phyloP scores from a whole-genome alignment of 1,140 invertebrate genomes.

The Elymnias hypermnestra region DNA sequence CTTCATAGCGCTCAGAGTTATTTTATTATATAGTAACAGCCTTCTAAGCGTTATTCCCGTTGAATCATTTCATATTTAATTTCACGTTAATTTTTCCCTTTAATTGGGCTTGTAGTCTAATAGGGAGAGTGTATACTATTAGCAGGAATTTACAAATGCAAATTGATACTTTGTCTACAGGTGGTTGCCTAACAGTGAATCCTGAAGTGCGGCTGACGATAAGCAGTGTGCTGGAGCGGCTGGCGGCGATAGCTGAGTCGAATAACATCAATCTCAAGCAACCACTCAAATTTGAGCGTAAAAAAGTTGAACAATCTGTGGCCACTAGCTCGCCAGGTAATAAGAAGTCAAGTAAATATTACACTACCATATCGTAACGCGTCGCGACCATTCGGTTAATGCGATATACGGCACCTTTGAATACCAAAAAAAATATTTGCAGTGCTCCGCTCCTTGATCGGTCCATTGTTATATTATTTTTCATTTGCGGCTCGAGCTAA shows the following conservation, averaged over 20 bases:
- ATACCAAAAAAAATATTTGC: conserved; percentile 27
- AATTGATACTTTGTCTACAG: conserved; percentile 71
- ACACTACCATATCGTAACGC: conserved; percentile 76
- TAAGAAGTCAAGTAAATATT: conserved; percentile 78
- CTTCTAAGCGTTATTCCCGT: too few relatives aligned
- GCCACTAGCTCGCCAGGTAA: conserved; percentile 78
- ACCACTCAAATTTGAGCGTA: conserved; percentile 81
- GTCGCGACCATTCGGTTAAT: conserved; percentile 27
- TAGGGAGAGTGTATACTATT: too few relatives aligned
- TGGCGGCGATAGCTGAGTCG: conserved; percentile 92
- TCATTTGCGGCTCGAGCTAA: conserved; percentile 70
- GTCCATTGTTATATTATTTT: conserved; percentile 63
- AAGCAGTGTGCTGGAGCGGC: conserved; percentile 86
- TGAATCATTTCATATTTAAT: too few relatives aligned
- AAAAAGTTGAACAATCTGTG: conserved; percentile 77
- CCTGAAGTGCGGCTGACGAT: conserved; percentile 87
- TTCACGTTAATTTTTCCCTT: too few relatives aligned
- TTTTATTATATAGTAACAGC: too few relatives aligned
- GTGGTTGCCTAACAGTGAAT: conserved; percentile 89
- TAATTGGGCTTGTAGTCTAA: too few relatives aligned
- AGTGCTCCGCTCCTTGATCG: conserved; percentile 27
- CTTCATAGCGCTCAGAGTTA: too few relatives aligned
- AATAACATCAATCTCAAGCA: conserved; percentile 87
- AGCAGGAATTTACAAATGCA: too few relatives aligned
- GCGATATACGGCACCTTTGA: conserved; percentile 15